Base-by-base conservation (phyloP, 1,140 invertebrate genomes). In the Nymphalis io region DNA sequence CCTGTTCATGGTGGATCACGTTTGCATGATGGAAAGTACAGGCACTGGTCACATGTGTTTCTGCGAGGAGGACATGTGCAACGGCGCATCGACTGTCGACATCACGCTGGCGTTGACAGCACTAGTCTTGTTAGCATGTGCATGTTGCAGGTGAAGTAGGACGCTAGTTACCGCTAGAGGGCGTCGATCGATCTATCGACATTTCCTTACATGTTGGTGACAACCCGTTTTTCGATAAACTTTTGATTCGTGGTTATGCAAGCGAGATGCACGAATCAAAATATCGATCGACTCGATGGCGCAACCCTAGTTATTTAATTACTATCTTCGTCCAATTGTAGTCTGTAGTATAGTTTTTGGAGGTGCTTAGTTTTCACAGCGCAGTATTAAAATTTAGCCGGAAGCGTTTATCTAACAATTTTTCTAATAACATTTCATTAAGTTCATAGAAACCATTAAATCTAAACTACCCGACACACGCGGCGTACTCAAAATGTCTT, bases 1-100 rank as follows among this genome's bases (percentile, higher is more conserved):
- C 92, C 94, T 98, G 84, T 98, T 98, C 94, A 98, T 98, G 97
- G 97, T 98, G 88, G 97, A 98, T 94, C 97, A 98, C 93, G 97
- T 98, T 92, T 98, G 97, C 95, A 98, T 98, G 97, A 96, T 96
- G 95, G 97, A 98, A 96, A 97, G 97, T 95, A 97, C 96, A 93
- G 97, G 97, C 93, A 97, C 95, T 88, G 97, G 97, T 93, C 96
- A 98, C 94, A 98, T 98, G 97, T 98, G 97, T 94, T 98, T 98
- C 94, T 98, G 97, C 94, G 97, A 98, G 94, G 96, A 97, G 93
- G 97, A 98, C 94, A 96, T 96, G 95, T 98, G 97, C 93, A 98
- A 98, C 75, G 72, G 73, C 60, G 83, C 83, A 60, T 59, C 78
- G 65, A 73, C 80, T 67, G 72, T 72, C 71, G 68, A 76, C 78